These are phyloP conservation scores for Hippoglossus hippoglossus DNA, from an alignment of 2,797 vertebrate species.

Conservation along the genomic window DNA sequence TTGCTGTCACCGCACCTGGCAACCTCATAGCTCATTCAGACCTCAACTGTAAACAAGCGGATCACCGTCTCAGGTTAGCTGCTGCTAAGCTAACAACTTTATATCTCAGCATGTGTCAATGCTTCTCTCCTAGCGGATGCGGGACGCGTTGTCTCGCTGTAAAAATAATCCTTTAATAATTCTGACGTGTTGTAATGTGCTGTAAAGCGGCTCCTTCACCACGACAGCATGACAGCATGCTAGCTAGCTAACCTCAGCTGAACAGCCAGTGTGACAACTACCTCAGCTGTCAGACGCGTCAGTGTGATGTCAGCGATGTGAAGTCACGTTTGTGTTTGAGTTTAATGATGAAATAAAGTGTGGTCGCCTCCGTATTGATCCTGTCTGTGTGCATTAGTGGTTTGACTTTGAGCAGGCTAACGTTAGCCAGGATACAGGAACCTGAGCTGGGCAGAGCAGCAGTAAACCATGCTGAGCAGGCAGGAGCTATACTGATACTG, in stretches of 20 bases:
- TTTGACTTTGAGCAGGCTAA: conserved; percentile 38
- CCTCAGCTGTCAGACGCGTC: conserved; percentile 4
- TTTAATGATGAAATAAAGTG: neutral
- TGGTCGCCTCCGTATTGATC: neutral
- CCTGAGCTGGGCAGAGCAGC: conserved; percentile 40
- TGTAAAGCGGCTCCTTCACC: conserved; percentile 17
- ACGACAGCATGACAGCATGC: conserved; percentile 13
- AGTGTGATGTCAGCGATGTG: neutral
- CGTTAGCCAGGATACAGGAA: conserved; percentile 34
- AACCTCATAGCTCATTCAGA: conserved; percentile 44
- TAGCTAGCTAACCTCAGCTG: conserved; percentile 42
- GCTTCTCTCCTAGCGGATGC: neutral
- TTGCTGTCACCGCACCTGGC: conserved; percentile 53
- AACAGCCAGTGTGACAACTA: conserved; percentile 1
- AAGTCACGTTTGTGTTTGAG: neutral
- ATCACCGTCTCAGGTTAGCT: conserved; percentile 31
- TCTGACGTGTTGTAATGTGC: neutral
- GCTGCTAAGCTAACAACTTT: conserved; percentile 38
- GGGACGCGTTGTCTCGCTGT: neutral
- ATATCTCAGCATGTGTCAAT: conserved; percentile 30
- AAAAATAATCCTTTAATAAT: neutral
- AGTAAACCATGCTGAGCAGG: conserved; percentile 11
- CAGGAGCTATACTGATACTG: neutral
- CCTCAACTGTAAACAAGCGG: conserved; percentile 53
- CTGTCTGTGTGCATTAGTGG: neutral